Evolutionary conservation across 2,888 invertebrate species (phyloP).

Genomic region (Cheilosia soror): DNA sequence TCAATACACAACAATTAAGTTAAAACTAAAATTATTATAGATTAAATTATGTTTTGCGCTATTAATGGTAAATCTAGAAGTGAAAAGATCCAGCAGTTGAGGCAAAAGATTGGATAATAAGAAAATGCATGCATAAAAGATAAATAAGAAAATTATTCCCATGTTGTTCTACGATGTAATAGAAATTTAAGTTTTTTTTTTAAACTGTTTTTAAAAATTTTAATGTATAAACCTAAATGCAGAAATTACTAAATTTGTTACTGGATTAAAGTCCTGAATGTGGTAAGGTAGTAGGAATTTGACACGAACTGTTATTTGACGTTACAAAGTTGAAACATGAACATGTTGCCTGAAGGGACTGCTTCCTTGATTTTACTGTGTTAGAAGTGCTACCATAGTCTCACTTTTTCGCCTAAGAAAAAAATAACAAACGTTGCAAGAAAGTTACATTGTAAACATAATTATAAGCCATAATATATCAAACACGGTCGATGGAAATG

Average conservation of each 20-base stretch:
- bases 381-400: no score
- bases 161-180: slow-evolving; percentile 26
- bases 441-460: no score
- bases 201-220: background rate
- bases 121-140: slow-evolving; percentile 61
- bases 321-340: no score
- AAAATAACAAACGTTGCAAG: no score
- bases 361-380: no score
- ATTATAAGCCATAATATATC: no score
- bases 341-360: no score
- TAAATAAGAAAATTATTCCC: slow-evolving; percentile 28
- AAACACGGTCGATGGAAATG: no score
- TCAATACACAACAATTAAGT: slow-evolving; percentile 61
- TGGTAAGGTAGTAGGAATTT: no score
- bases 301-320: no score
- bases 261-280: no score
- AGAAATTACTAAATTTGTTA: background rate
- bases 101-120: slow-evolving; percentile 41
- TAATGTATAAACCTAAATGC: slow-evolving; percentile 33
- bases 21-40: slow-evolving; percentile 28
- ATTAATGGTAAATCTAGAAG: slow-evolving; percentile 40
- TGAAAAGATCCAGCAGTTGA: slow-evolving; percentile 41
- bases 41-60: slow-evolving; percentile 22
- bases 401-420: no score
- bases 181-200: slow-evolving; percentile 2